These are phyloP conservation scores for Catostomus latipinnis DNA, from an alignment of 2,797 vertebrate genomes.

Conservation along the genomic window DNA sequence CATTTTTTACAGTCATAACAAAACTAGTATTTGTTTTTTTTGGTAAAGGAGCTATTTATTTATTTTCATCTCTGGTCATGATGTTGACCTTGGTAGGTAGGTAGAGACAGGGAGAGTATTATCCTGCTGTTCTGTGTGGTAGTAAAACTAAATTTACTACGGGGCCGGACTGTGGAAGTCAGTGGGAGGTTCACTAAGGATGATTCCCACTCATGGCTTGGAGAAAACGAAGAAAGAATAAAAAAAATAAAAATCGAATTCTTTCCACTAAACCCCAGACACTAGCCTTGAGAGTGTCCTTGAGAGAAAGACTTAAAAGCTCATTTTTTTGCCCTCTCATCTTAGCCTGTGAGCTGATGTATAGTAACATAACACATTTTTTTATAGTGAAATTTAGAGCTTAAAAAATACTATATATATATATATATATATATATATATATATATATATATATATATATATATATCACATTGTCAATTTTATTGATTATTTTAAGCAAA, in stretches of 20 bases:
- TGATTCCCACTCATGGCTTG: constrained; percentile 60
- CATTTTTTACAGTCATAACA: constrained; percentile 68
- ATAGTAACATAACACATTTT: background rate
- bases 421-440: too few relatives aligned
- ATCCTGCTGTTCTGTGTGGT: constrained; percentile 62
- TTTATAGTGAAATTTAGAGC: background rate
- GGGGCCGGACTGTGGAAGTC: constrained; percentile 59
- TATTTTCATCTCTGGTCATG: constrained; percentile 64
- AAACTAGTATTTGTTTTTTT: constrained; percentile 70
- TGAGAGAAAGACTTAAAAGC: constrained; percentile 42
- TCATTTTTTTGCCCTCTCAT: constrained; percentile 42
- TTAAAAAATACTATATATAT: too few relatives aligned
- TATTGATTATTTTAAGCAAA: too few relatives aligned
- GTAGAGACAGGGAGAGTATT: constrained; percentile 67
- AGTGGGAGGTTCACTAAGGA: constrained; percentile 60
- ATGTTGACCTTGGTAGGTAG: constrained; percentile 63
- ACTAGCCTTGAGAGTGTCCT: constrained; percentile 51
- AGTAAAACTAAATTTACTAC: constrained; percentile 71
- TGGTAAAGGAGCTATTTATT: constrained; percentile 68
- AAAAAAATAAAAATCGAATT: constrained; percentile 57
- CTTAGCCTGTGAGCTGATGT: constrained; percentile 4
- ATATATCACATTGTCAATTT: too few relatives aligned
- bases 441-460: too few relatives aligned
- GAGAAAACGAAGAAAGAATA: constrained; percentile 60
- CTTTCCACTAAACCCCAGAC: constrained; percentile 54